These are phyloP conservation scores for Schrankia costaestrigalis DNA, from an alignment of 2,888 invertebrate genomes.

Conservation along the genomic window DNA sequence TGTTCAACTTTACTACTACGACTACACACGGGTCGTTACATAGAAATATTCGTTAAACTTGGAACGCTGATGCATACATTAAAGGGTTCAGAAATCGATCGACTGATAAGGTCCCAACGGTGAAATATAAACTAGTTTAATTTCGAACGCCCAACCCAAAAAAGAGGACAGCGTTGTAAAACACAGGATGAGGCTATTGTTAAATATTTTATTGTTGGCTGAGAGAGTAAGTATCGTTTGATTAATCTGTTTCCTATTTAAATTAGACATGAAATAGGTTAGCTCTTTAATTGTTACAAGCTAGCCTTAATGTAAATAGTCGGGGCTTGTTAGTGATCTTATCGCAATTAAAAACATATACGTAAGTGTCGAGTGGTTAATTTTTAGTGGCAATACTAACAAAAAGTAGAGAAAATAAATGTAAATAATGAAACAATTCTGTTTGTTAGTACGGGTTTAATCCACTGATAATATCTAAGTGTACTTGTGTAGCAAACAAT, in stretches of 20 bases:
- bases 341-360: slow-evolving; percentile 12
- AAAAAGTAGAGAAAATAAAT: slow-evolving; percentile 4
- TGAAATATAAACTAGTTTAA: slow-evolving; percentile 73
- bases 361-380: slow-evolving; percentile 8
- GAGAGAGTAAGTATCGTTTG: slow-evolving; percentile 69
- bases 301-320: slow-evolving; percentile 59
- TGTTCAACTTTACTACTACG: slow-evolving; percentile 38
- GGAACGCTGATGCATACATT: slow-evolving; percentile 62
- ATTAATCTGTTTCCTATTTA: slow-evolving; percentile 72
- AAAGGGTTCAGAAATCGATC: slow-evolving; percentile 75
- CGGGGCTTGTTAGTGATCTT: slow-evolving; percentile 30
- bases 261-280: slow-evolving; percentile 68
- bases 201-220: slow-evolving; percentile 65
- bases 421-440: slow-evolving; percentile 3
- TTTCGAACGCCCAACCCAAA: slow-evolving; percentile 57
- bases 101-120: slow-evolving; percentile 62
- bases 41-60: slow-evolving; percentile 54
- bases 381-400: slow-evolving; percentile 11
- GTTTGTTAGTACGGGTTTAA: slow-evolving; percentile 2
- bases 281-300: slow-evolving; percentile 60
- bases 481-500: slow-evolving; percentile 1
- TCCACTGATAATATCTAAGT: slow-evolving; percentile 4
- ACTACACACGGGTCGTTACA: slow-evolving; percentile 40
- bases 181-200: slow-evolving; percentile 70
- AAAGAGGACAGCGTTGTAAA: slow-evolving; percentile 64